Evolutionary conservation across 2,888 invertebrate species (phyloP).

Genomic region (Pimpla rufipes): DNA sequence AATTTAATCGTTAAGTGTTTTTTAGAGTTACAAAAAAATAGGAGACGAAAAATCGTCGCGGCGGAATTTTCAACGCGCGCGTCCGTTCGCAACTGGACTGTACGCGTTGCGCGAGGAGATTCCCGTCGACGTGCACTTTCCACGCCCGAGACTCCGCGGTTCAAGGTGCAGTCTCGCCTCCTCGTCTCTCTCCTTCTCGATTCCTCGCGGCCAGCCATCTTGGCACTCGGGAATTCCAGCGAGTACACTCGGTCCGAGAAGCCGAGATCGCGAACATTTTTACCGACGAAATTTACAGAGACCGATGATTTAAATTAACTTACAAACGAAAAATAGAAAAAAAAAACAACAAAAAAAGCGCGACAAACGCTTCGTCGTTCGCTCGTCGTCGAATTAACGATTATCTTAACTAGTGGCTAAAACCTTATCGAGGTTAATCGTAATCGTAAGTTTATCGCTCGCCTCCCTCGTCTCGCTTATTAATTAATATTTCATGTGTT

Average conservation of each 20-base stretch:
- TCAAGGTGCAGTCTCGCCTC: constrained; percentile 82
- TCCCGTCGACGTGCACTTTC: constrained; percentile 56
- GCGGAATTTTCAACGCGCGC: background rate
- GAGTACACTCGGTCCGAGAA: constrained; percentile 71
- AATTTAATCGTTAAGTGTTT: background rate
- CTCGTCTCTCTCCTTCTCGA: constrained; percentile 52
- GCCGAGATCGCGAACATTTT: constrained; percentile 14
- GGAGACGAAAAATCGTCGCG: background rate
- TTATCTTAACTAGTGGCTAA: constrained; percentile 61
- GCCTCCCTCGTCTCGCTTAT: background rate
- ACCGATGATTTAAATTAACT: constrained; percentile 1
- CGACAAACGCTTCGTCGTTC: constrained; percentile 60
- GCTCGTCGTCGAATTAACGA: constrained; percentile 38
- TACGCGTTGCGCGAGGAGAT: constrained; percentile 37
- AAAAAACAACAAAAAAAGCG: constrained; percentile 51
- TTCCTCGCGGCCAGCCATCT: constrained; percentile 62
- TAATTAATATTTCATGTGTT: background rate
- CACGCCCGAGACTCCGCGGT: constrained; percentile 70
- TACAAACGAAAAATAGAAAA: background rate
- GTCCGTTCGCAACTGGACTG: constrained; percentile 23
- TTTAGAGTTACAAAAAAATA: background rate
- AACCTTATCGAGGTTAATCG: constrained; percentile 70
- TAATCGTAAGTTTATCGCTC: constrained; percentile 52
- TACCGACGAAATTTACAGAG: background rate
- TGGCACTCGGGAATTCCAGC: constrained; percentile 71